These are phyloP conservation scores for Drosophila eohydei DNA, from an alignment of 2,888 invertebrate species.

Conservation along the genomic window DNA sequence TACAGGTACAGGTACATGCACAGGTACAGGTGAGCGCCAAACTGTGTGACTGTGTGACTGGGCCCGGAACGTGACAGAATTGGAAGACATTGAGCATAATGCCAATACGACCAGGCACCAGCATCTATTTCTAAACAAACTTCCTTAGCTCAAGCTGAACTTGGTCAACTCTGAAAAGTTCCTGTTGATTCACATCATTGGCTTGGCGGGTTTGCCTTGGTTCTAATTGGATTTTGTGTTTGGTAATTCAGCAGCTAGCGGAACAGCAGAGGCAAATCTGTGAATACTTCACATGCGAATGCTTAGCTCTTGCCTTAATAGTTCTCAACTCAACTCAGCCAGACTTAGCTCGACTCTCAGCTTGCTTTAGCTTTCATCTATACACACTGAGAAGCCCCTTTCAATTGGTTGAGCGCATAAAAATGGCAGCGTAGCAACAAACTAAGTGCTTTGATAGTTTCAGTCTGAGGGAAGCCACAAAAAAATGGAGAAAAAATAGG, in stretches of 20 bases:
- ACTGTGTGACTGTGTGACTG: neutral
- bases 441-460: neutral
- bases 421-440: constrained; percentile 4
- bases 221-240: neutral
- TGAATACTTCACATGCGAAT: neutral
- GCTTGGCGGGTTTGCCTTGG: neutral
- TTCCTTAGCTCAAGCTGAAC: neutral
- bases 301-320: neutral
- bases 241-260: too few species aligned
- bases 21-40: constrained; percentile 10
- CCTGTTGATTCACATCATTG: neutral
- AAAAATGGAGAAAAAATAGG: neutral
- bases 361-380: neutral
- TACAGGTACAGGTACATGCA: neutral
- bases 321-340: neutral
- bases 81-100: neutral
- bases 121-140: neutral
- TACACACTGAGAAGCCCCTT: neutral
- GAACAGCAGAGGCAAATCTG: neutral
- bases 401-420: neutral
- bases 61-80: neutral
- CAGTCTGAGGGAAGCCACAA: neutral
- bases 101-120: neutral
- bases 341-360: neutral
- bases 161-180: neutral